A percentile compares a stretch with the other conserved stretches of the same genome.
phyloP scores from a whole-genome alignment of 2,113 vertebrate species.

The Nymphicus hollandicus region DNA sequence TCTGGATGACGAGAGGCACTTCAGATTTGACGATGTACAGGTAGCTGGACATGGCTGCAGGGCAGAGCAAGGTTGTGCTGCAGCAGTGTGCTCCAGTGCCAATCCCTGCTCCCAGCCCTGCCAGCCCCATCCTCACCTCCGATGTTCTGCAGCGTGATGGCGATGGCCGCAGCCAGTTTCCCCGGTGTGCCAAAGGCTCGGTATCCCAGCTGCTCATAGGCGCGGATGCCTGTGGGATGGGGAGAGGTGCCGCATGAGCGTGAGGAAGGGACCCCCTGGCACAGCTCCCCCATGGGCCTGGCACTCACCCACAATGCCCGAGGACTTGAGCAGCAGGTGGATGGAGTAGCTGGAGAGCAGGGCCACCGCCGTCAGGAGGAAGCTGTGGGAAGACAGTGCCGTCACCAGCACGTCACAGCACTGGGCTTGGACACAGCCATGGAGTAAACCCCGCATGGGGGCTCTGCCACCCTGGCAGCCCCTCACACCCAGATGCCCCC shows the following conservation, averaged over 20 bases:
- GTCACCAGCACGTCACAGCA: neutral
- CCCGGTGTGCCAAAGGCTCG: slow-evolving; percentile 94
- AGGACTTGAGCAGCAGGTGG: slow-evolving; percentile 92
- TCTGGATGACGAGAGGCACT: slow-evolving; percentile 95
- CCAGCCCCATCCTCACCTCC: slow-evolving; percentile 77
- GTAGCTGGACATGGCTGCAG: slow-evolving; percentile 98
- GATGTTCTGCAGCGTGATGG: slow-evolving; percentile 95
- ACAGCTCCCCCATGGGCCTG: accelerated
- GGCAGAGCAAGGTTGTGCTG: neutral
- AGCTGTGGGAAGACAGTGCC: slow-evolving; percentile 68
- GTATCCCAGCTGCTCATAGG: slow-evolving; percentile 93
- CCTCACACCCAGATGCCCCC: accelerated
- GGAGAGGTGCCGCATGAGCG: neutral
- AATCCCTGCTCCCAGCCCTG: accelerated
- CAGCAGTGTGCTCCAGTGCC: accelerated
- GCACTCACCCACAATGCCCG: slow-evolving; percentile 92
- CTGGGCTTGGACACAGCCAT: neutral
- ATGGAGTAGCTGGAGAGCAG: slow-evolving; percentile 92
- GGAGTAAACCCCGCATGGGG: neutral
- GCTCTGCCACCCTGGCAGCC: neutral
- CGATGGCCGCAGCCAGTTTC: slow-evolving; percentile 91
- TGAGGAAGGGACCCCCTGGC: neutral
- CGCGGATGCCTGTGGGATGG: slow-evolving; percentile 82
- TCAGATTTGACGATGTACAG: slow-evolving; percentile 97
- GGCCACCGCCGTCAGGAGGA: slow-evolving; percentile 88